Percentiles rank a stretch among this genome's conserved stretches.
Evolutionary conservation across 2,113 vertebrate species (phyloP).

Genomic region (Ptychochromis oligacanthus): DNA sequence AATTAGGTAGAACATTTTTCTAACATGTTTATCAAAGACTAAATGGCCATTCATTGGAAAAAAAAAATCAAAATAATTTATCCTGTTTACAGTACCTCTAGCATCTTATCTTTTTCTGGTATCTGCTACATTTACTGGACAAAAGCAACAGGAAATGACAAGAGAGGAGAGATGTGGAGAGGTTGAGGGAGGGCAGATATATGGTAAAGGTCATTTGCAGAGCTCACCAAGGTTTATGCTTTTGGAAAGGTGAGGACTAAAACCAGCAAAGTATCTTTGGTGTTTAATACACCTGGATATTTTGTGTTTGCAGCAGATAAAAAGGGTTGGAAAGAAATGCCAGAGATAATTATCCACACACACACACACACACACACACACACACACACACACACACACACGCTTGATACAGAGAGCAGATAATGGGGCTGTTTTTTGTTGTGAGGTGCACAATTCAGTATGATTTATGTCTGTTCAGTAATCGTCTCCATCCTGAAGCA

Average conservation of each 20-base stretch:
- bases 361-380: neutral
- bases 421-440: constrained; percentile 13
- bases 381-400: neutral
- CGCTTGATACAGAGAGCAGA: neutral
- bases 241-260: constrained; percentile 4
- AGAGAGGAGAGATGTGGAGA: neutral
- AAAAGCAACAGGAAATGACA: neutral
- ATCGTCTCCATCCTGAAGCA: constrained; percentile 25
- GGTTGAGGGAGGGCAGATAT: neutral
- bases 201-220: constrained; percentile 21
- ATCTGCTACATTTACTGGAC: neutral
- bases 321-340: neutral
- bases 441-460: neutral
- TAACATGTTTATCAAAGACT: neutral
- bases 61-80: neutral
- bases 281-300: neutral
- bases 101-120: neutral
- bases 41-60: neutral
- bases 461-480: constrained; percentile 45
- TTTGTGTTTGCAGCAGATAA: neutral
- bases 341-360: neutral
- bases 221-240: neutral
- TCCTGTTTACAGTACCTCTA: neutral
- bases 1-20: neutral
- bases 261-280: neutral